Percentiles rank a stretch among this genome's conserved stretches.
Evolutionary conservation across 2,113 vertebrate genomes (phyloP).

Genomic region (Percina caprodes): DNA sequence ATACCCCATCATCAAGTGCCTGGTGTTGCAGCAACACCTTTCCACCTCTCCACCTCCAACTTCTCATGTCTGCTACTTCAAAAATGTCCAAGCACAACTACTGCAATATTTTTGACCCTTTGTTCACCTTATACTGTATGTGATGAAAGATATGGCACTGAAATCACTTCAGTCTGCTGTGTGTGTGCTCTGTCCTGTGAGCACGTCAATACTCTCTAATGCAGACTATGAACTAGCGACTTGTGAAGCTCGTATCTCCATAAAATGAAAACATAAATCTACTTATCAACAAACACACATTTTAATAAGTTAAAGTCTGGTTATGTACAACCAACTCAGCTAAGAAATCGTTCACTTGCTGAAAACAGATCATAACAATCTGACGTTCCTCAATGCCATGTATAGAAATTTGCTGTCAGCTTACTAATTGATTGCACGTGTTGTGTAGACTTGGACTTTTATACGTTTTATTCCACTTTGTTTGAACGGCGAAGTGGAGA

Average conservation of each 20-base stretch:
- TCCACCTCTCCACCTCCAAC: slow-evolving; percentile 28
- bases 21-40: slow-evolving; percentile 38
- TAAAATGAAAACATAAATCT: slow-evolving; percentile 22
- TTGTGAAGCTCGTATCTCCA: slow-evolving; percentile 19
- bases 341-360: no score
- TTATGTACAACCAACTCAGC: background rate
- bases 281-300: slow-evolving; percentile 46
- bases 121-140: background rate
- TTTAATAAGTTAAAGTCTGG: slow-evolving; percentile 18
- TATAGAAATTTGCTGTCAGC: no score
- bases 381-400: no score
- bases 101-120: slow-evolving; percentile 13
- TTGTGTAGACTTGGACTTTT: no score
- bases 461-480: no score
- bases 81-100: slow-evolving; percentile 21
- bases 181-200: background rate
- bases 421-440: no score
- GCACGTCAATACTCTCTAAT: no score
- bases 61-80: slow-evolving; percentile 25
- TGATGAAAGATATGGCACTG: slow-evolving; percentile 25
- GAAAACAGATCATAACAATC: no score
- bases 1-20: slow-evolving; percentile 21
- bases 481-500: no score
- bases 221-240: background rate
- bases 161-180: slow-evolving; percentile 40